These are phyloP conservation scores for Paramormyrops kingsleyae DNA, from an alignment of 2,113 vertebrate genomes.

Conservation along the genomic window DNA sequence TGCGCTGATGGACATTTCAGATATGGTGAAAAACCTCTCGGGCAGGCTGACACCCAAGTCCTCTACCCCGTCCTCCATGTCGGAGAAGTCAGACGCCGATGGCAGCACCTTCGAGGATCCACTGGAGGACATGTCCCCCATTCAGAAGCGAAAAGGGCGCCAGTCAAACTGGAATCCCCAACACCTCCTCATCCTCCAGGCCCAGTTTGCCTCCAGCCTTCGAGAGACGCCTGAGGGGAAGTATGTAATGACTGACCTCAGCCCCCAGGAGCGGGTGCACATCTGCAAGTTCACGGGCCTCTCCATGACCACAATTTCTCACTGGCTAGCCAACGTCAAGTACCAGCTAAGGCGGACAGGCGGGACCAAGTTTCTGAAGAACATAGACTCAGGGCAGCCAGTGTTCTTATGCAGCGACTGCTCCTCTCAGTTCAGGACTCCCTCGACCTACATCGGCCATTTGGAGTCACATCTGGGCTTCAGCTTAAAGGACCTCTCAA, in stretches of 20 bases:
- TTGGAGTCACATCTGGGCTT: slow-evolving; percentile 79
- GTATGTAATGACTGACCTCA: slow-evolving; percentile 78
- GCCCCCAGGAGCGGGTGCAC: slow-evolving; percentile 77
- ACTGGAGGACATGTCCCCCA: slow-evolving; percentile 70
- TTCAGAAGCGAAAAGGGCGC: slow-evolving; percentile 74
- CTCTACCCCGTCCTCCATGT: slow-evolving; percentile 70
- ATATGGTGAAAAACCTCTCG: slow-evolving; percentile 80
- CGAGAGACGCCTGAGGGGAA: slow-evolving; percentile 73
- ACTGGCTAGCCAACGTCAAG: slow-evolving; percentile 83
- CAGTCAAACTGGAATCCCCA: slow-evolving; percentile 83
- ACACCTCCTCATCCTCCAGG: slow-evolving; percentile 78
- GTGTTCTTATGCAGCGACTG: slow-evolving; percentile 85
- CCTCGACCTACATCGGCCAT: slow-evolving; percentile 73
- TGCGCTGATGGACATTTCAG: slow-evolving; percentile 75
- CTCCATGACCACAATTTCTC: slow-evolving; percentile 83
- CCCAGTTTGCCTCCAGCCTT: slow-evolving; percentile 76
- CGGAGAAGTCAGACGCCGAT: slow-evolving; percentile 74
- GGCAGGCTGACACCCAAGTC: slow-evolving; percentile 80
- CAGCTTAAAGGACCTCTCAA: slow-evolving; percentile 78
- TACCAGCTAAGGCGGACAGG: slow-evolving; percentile 81
- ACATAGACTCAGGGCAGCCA: slow-evolving; percentile 77
- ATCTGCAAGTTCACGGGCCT: slow-evolving; percentile 82
- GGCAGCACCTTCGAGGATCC: slow-evolving; percentile 77
- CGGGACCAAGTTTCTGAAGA: slow-evolving; percentile 81
- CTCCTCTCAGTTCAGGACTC: slow-evolving; percentile 85